Evolutionary conservation across 2,797 vertebrate species (phyloP).

Genomic region (Anguilla marmorata): DNA sequence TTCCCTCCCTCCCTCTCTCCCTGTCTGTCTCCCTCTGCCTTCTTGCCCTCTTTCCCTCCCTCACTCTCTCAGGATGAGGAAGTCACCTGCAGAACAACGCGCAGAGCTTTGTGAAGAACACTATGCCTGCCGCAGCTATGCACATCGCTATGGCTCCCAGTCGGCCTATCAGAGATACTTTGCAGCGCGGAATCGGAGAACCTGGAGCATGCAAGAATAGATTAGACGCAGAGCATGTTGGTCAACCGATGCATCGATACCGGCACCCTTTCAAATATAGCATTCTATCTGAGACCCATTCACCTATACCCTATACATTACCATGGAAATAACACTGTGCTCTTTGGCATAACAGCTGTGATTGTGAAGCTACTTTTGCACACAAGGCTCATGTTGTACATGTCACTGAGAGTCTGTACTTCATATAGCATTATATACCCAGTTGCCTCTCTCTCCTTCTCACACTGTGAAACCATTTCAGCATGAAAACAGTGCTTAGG

Average conservation of each 20-base stretch:
- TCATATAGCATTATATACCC: not conserved
- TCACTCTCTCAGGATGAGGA: conserved; percentile 67
- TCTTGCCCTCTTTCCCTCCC: not conserved
- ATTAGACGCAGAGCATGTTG: not conserved
- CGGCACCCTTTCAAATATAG: not conserved
- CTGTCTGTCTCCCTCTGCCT: not conserved
- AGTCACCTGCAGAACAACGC: conserved; percentile 72
- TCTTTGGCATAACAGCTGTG: not conserved
- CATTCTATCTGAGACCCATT: not conserved
- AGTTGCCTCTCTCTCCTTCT: not conserved
- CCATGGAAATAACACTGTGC: not conserved
- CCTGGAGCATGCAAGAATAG: conserved; percentile 25
- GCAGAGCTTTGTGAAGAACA: conserved; percentile 87
- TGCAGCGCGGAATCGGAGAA: conserved; percentile 43
- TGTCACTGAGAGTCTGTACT: not conserved
- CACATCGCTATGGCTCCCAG: conserved; percentile 69
- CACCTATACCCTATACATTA: not conserved
- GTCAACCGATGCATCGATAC: not conserved
- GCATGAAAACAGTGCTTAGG: not conserved
- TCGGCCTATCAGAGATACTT: conserved; percentile 83
- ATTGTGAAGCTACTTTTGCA: not conserved
- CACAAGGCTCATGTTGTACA: not conserved
- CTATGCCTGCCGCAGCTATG: conserved; percentile 76
- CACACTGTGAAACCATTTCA: not conserved
- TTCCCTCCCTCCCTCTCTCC: not conserved